Conservation (phyloP, 2,888 invertebrate genomes). For the Euproctis similis region DNA sequence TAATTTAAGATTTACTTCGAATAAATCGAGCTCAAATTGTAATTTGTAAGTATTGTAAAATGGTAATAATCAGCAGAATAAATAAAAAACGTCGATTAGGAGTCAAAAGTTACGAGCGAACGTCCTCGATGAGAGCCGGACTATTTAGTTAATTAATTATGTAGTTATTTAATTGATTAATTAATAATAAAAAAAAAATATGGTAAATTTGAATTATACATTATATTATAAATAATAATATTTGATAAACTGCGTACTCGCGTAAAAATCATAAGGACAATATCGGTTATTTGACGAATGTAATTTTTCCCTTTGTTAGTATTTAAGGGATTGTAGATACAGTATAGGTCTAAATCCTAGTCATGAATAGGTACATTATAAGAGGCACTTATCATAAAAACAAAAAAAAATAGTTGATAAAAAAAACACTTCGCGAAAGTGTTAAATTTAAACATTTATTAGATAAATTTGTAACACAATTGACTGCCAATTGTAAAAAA, state of each 20-base stretch:
- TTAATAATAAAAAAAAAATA: too few species aligned
- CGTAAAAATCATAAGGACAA: slow-evolving; percentile 74
- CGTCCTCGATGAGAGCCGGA: slow-evolving; percentile 65
- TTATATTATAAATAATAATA: slow-evolving; percentile 50
- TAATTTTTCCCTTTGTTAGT: slow-evolving; percentile 58
- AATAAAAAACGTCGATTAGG: slow-evolving; percentile 58
- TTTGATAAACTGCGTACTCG: slow-evolving; percentile 71
- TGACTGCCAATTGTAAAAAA: slow-evolving; percentile 73
- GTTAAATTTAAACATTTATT: slow-evolving; percentile 62
- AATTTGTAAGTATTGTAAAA: slow-evolving; percentile 60
- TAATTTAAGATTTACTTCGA: slow-evolving; percentile 63
- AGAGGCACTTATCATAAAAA: slow-evolving; percentile 53
- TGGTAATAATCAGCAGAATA: slow-evolving; percentile 48
- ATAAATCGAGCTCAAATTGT: slow-evolving; percentile 73
- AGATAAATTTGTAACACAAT: slow-evolving; percentile 62
- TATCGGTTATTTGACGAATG: slow-evolving; percentile 70
- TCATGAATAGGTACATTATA: slow-evolving; percentile 36
- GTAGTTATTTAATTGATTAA: slow-evolving; percentile 43
- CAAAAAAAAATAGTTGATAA: slow-evolving; percentile 48
- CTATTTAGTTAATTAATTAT: slow-evolving; percentile 56
- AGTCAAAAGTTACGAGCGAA: slow-evolving; percentile 54
- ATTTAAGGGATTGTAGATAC: slow-evolving; percentile 64
- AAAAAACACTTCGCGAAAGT: slow-evolving; percentile 55
- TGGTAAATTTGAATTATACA: slow-evolving; percentile 58
- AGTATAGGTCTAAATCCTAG: slow-evolving; percentile 49